Evolutionary conservation across 37 sponge, comb jelly and placozoan species (phyloP).

Genomic region (Eunapius fragilis): DNA sequence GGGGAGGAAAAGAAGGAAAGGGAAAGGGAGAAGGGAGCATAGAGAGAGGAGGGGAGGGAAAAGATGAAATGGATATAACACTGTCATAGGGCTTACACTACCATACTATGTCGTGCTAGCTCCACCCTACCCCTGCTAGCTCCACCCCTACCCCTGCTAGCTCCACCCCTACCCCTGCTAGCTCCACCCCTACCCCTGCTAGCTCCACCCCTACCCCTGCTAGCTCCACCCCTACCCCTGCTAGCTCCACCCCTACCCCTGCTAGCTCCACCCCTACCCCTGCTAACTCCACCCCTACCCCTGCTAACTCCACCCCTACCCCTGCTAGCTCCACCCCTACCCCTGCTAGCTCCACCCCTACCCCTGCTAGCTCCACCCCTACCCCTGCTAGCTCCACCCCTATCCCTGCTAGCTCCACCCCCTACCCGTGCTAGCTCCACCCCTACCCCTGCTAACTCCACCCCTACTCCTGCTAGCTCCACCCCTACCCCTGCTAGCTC

Average conservation of each 20-base stretch:
- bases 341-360: not conserved
- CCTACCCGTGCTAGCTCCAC: too few relatives aligned
- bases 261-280: not conserved
- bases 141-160: too few relatives aligned
- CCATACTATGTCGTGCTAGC: not conserved
- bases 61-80: too few relatives aligned
- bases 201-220: not conserved
- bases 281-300: too few relatives aligned
- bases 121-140: not conserved
- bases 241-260: too few relatives aligned
- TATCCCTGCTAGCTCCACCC: not conserved
- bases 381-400: conserved; percentile 10
- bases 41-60: too few relatives aligned
- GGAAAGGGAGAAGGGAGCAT: not conserved
- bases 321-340: too few relatives aligned
- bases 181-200: too few relatives aligned
- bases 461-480: not conserved
- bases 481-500: not conserved
- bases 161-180: too few relatives aligned
- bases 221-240: conserved; percentile 27
- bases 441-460: too few relatives aligned
- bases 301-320: too few relatives aligned
- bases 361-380: not conserved
- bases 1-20: not conserved
- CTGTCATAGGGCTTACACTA: too few relatives aligned